Evolutionary conservation across 2,113 vertebrate species (phyloP).

Genomic region (Acanthisitta chloris): DNA sequence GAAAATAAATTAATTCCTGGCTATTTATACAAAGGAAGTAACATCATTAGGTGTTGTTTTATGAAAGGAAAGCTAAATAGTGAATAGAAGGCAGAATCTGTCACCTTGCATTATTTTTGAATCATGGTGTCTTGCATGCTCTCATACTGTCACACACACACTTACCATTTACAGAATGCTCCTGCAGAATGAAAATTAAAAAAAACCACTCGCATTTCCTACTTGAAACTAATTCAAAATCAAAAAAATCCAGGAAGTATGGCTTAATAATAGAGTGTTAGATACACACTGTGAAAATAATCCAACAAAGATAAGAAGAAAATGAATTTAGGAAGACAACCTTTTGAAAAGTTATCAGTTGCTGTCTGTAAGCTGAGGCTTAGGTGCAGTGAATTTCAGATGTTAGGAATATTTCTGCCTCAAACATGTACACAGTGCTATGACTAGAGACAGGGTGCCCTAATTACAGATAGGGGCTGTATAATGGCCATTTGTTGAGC

Average conservation of each 20-base stretch:
- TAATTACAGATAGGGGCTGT: neutral
- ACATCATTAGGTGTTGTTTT: neutral
- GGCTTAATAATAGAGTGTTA: neutral
- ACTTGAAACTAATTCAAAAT: neutral
- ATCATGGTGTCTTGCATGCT: neutral
- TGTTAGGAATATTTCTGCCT: neutral
- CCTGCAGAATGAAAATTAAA: neutral
- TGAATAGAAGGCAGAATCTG: neutral
- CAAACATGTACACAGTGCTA: neutral
- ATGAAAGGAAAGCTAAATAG: neutral
- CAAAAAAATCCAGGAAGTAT: neutral
- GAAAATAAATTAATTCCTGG: neutral
- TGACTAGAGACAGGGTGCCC: neutral
- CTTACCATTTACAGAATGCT: neutral
- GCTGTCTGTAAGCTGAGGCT: neutral
- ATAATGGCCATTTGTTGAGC: slow-evolving; percentile 18
- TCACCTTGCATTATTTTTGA: neutral
- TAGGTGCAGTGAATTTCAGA: neutral
- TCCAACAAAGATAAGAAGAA: neutral
- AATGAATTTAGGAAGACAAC: neutral
- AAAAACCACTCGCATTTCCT: neutral
- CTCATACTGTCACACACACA: neutral
- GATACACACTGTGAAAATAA: neutral
- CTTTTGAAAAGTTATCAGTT: neutral
- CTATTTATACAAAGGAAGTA: neutral